These are phyloP conservation scores for Phrynosoma blainvillii DNA, from an alignment of 2,113 vertebrate species.

Conservation along the genomic window DNA sequence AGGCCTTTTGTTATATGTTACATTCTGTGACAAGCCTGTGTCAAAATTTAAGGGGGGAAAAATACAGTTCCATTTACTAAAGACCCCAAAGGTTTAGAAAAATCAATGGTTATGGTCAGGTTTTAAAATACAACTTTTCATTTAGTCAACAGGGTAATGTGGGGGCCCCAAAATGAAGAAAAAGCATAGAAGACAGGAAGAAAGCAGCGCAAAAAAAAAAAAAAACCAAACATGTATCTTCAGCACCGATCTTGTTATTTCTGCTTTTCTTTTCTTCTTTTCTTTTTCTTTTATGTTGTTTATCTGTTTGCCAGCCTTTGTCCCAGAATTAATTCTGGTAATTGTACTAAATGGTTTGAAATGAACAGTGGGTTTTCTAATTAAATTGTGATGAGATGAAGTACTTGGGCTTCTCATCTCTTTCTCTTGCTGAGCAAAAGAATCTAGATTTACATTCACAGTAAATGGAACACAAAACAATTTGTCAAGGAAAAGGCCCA, in stretches of 20 bases:
- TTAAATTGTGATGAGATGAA: conserved; percentile 28
- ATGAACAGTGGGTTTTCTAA: conserved; percentile 14
- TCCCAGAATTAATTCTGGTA: conserved; percentile 24
- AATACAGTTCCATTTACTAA: background rate
- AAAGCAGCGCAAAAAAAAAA: background rate
- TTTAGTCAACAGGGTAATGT: background rate
- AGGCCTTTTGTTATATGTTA: no score
- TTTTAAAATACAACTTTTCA: background rate
- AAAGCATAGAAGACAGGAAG: background rate
- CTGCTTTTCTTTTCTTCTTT: background rate
- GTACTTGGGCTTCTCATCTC: background rate
- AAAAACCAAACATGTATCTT: background rate
- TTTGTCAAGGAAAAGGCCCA: background rate
- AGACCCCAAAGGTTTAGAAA: background rate
- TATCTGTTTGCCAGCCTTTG: conserved; percentile 25
- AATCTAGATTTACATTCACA: conserved; percentile 6
- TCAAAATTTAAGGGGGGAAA: background rate
- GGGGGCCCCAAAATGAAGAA: background rate
- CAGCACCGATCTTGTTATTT: conserved; percentile 5
- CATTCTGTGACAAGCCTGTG: background rate
- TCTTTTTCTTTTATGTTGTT: background rate
- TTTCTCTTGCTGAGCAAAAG: conserved; percentile 1
- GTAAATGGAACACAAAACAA: background rate
- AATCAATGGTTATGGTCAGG: background rate
- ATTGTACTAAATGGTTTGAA: conserved; percentile 27